A percentile compares a stretch with the other conserved stretches of the same genome.
Conservation (phyloP, 2,888 invertebrate genomes). For the Steinernema carpocapsae region DNA sequence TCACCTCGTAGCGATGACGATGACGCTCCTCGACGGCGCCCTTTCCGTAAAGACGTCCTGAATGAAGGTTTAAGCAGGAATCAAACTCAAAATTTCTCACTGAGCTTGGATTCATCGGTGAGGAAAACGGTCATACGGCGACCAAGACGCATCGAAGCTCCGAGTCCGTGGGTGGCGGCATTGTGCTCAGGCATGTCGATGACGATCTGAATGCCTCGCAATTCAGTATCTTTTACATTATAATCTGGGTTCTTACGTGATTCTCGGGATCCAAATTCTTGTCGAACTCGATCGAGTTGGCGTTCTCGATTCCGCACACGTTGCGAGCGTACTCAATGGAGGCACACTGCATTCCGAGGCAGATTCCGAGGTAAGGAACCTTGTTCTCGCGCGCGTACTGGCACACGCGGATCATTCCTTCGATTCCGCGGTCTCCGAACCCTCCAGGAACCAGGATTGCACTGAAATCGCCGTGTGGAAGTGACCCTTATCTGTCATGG, state of each 20-base stretch:
- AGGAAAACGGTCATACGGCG: slow-evolving; percentile 83
- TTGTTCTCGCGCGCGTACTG: slow-evolving; percentile 87
- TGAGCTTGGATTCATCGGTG: slow-evolving; percentile 69
- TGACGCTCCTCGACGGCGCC: slow-evolving; percentile 81
- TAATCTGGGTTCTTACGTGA: neutral
- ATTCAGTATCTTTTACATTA: neutral
- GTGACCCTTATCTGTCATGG: neutral
- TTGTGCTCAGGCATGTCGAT: slow-evolving; percentile 97
- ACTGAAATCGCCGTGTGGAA: slow-evolving; percentile 71
- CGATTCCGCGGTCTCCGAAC: slow-evolving; percentile 90
- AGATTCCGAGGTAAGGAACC: slow-evolving; percentile 88
- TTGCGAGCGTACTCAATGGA: slow-evolving; percentile 91
- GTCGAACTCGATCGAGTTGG: slow-evolving; percentile 78
- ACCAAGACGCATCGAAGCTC: slow-evolving; percentile 95
- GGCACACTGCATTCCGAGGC: slow-evolving; percentile 92
- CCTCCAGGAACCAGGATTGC: slow-evolving; percentile 94
- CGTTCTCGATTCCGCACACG: slow-evolving; percentile 78
- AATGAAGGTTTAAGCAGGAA: slow-evolving; percentile 21
- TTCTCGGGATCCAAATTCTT: neutral
- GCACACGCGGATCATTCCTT: slow-evolving; percentile 90
- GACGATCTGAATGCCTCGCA: slow-evolving; percentile 77
- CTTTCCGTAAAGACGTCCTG: slow-evolving; percentile 66
- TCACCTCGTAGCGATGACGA: slow-evolving; percentile 89
- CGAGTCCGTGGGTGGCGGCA: slow-evolving; percentile 79
- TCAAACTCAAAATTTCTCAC: slow-evolving; percentile 61